Percentiles rank a stretch among this genome's conserved stretches.
These are phyloP conservation scores for Lasiurus cinereus DNA, from an alignment of 2,113 vertebrate species.

Conservation along the genomic window DNA sequence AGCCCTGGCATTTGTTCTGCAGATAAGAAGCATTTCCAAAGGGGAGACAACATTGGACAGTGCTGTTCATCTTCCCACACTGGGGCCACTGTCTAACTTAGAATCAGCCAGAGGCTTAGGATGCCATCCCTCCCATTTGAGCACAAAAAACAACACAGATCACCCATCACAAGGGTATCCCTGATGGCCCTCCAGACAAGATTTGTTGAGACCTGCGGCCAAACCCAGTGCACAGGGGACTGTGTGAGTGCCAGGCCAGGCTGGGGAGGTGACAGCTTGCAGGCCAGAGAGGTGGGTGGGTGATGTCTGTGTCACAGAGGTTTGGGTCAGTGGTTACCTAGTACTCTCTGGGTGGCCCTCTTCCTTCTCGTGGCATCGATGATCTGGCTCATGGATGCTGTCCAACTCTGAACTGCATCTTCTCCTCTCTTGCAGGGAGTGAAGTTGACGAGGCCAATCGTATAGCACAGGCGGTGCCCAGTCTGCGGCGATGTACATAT, in stretches of 20 bases:
- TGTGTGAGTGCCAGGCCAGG: neutral
- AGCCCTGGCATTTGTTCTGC: neutral
- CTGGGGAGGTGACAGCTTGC: neutral
- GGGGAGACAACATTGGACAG: neutral
- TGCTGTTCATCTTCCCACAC: neutral
- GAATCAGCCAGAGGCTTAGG: neutral
- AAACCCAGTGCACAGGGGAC: neutral
- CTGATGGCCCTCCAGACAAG: neutral
- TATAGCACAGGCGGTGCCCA: constrained; percentile 85
- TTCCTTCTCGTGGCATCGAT: neutral
- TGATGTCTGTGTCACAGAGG: neutral
- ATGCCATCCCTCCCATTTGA: neutral
- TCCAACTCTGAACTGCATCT: neutral
- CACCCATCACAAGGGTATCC: neutral
- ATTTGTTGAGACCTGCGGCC: neutral
- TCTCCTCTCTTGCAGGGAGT: constrained; percentile 87
- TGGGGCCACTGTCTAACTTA: neutral
- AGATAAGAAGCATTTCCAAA: constrained; percentile 25
- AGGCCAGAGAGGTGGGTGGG: neutral
- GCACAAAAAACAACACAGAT: constrained; percentile 1
- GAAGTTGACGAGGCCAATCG: constrained; percentile 90
- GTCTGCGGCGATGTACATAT: constrained; percentile 84
- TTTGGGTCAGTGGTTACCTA: neutral
- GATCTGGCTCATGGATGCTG: neutral
- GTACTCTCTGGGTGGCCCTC: neutral